phyloP scores from a whole-genome alignment of 2,888 invertebrate genomes.

The Sarcophaga caerulescens region DNA sequence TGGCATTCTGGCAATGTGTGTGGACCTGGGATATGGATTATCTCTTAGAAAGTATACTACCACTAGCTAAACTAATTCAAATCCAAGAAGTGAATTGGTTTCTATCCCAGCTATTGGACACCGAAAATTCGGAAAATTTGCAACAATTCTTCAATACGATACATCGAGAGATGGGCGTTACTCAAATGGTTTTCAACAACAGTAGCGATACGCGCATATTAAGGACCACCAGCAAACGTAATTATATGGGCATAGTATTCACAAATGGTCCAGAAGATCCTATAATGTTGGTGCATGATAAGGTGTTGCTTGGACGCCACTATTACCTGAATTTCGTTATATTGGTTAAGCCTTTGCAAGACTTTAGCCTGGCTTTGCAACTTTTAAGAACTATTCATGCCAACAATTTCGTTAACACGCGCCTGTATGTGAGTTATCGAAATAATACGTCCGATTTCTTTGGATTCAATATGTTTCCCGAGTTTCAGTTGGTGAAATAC shows the following conservation, averaged over 20 bases:
- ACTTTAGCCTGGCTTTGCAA: constrained; percentile 36
- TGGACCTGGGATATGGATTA: constrained; percentile 35
- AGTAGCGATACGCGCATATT: not conserved
- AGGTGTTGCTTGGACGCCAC: not conserved
- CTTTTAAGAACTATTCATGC: constrained; percentile 56
- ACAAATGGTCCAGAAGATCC: constrained; percentile 72
- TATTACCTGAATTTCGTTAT: constrained; percentile 56
- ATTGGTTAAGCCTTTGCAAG: constrained; percentile 27
- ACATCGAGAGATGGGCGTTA: constrained; percentile 5
- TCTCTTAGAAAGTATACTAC: constrained; percentile 15
- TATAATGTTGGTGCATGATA: constrained; percentile 51
- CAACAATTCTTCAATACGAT: constrained; percentile 29
- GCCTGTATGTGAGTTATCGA: constrained; percentile 72
- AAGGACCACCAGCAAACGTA: constrained; percentile 52
- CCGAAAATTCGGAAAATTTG: constrained; percentile 4
- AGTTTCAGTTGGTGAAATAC: constrained; percentile 70
- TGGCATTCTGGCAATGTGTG: not conserved
- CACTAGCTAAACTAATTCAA: not conserved
- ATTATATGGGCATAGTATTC: constrained; percentile 71
- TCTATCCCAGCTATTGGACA: constrained; percentile 31
- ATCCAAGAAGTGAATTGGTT: constrained; percentile 50
- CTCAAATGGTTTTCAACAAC: constrained; percentile 38
- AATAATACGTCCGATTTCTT: constrained; percentile 71
- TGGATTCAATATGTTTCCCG: constrained; percentile 70
- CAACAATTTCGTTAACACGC: constrained; percentile 69